These are phyloP conservation scores for Anthopleura sola DNA, from an alignment of 64 coral and sea anemone genomes.

Conservation along the genomic window DNA sequence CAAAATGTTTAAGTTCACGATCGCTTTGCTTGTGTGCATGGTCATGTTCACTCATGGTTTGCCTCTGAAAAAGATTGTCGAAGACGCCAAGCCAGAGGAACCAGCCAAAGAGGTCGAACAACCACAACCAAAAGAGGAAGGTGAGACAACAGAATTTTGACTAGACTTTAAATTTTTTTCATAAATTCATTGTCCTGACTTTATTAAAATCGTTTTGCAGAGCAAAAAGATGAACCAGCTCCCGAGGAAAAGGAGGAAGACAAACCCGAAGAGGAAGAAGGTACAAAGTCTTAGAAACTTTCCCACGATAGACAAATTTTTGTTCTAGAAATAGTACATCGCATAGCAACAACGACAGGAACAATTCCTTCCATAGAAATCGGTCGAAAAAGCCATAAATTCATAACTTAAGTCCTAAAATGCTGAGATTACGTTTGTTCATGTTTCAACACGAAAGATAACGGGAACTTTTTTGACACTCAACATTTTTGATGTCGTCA, in stretches of 20 bases:
- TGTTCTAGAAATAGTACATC: not conserved
- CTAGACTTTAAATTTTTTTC: not conserved
- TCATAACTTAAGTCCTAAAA: not conserved
- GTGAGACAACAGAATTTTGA: not conserved
- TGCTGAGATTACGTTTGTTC: not conserved
- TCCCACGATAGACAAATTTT: not conserved
- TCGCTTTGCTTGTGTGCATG: slow-evolving; percentile 5
- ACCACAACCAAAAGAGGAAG: not conserved
- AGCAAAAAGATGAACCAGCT: not conserved
- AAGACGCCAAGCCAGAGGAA: not conserved
- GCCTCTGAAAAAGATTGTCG: not conserved
- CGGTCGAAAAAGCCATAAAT: not conserved
- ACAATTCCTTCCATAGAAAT: not conserved
- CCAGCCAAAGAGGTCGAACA: slow-evolving; percentile 4
- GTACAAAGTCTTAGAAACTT: not conserved
- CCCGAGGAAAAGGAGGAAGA: not conserved
- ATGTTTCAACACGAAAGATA: not conserved
- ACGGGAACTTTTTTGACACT: not conserved
- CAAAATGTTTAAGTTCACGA: slow-evolving; percentile 23
- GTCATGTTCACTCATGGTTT: not conserved
- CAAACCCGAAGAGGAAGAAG: not conserved
- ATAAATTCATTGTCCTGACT: not conserved
- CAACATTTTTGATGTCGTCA: not conserved
- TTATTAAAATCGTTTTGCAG: not conserved
- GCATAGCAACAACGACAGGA: not conserved